A percentile compares a stretch with the other conserved stretches of the same genome.
Conservation (phyloP, 2,797 vertebrate genomes). For the Microchirus variegatus region DNA sequence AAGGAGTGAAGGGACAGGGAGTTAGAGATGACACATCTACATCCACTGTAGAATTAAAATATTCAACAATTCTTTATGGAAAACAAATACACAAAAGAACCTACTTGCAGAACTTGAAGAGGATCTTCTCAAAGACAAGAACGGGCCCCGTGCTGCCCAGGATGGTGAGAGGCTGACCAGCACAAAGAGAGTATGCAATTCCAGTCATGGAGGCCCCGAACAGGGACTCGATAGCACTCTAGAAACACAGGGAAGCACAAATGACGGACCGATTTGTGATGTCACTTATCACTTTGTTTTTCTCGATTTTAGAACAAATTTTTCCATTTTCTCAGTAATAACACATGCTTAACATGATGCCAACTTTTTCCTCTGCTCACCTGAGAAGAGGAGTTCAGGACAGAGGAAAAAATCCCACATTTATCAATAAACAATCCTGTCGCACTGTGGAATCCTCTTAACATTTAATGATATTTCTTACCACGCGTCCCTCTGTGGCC, state of each 20-base stretch:
- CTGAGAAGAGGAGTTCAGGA: too few species aligned
- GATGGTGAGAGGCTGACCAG: conserved; percentile 97
- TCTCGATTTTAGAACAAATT: too few species aligned
- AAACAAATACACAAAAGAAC: conserved; percentile 45
- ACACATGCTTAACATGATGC: background rate
- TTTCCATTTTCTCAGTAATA: too few species aligned
- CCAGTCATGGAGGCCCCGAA: conserved; percentile 99
- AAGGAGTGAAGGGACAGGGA: background rate
- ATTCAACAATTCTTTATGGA: too few species aligned
- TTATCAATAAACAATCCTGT: too few species aligned
- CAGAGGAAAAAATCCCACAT: too few species aligned
- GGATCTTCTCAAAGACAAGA: conserved; percentile 98
- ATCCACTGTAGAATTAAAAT: background rate
- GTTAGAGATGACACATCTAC: conserved; percentile 1
- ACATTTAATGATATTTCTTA: conserved; percentile 74
- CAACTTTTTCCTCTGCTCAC: too few species aligned
- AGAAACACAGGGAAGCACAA: conserved; percentile 44
- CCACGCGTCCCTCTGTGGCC: conserved; percentile 97
- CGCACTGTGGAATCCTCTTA: background rate
- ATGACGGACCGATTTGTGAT: background rate
- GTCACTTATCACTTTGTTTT: background rate
- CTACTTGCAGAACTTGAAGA: conserved; percentile 99
- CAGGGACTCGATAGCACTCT: conserved; percentile 99
- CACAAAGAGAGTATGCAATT: conserved; percentile 95
- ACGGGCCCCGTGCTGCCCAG: conserved; percentile 98